Evolutionary conservation across 2,113 vertebrate genomes (phyloP).

Genomic region (Sturnira hondurensis): DNA sequence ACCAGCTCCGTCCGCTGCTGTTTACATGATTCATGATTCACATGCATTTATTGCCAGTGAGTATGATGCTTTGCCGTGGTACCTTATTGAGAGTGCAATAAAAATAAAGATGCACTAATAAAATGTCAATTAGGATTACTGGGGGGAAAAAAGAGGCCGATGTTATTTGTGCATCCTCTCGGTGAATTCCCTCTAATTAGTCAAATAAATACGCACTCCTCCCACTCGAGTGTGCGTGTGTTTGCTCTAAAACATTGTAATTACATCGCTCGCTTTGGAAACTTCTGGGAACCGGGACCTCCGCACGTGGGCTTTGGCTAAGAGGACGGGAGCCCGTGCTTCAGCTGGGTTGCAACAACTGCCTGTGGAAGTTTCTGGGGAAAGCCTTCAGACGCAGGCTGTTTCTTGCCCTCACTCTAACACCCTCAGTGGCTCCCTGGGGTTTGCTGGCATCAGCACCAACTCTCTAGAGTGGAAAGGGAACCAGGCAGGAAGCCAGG

Average conservation of each 20-base stretch:
- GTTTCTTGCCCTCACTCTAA: neutral
- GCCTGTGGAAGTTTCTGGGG: neutral
- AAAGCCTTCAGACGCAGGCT: neutral
- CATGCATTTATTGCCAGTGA: neutral
- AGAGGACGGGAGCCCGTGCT: neutral
- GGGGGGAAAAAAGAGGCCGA: neutral
- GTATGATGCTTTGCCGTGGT: neutral
- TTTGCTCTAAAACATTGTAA: constrained; percentile 66
- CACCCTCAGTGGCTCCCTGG: neutral
- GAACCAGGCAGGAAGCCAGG: neutral
- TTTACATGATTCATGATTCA: neutral
- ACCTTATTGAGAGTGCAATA: constrained; percentile 3
- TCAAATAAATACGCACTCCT: constrained; percentile 57
- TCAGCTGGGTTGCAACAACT: neutral
- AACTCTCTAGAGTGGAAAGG: neutral
- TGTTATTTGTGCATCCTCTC: neutral
- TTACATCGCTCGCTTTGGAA: constrained; percentile 40
- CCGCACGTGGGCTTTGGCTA: constrained; percentile 25
- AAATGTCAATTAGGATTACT: constrained; percentile 59
- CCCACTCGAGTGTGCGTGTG: constrained; percentile 38
- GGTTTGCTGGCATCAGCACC: neutral
- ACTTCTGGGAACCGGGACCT: constrained; percentile 4
- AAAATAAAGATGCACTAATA: constrained; percentile 60
- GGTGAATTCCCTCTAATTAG: constrained; percentile 60
- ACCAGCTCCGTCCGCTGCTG: neutral